Evolutionary conservation across 1,140 invertebrate species (phyloP).

Genomic region (Drosophila pectinifera): DNA sequence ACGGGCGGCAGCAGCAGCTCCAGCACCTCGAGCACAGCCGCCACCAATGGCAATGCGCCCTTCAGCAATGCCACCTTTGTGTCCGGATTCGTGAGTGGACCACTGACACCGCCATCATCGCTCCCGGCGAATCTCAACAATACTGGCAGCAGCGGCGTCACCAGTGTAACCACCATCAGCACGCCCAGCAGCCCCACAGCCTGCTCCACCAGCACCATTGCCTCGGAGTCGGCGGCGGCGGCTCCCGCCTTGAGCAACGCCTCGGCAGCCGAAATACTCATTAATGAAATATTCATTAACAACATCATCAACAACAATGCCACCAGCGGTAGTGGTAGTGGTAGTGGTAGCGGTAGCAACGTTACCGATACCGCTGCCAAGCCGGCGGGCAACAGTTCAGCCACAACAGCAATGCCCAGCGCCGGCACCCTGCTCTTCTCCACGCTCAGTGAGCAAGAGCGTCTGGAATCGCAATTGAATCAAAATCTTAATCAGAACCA

Average conservation of each 20-base stretch:
- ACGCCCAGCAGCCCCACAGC: slow-evolving; percentile 56
- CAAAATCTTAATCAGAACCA: slow-evolving; percentile 39
- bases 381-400: slow-evolving; percentile 33
- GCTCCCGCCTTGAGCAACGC: slow-evolving; percentile 68
- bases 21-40: slow-evolving; percentile 42
- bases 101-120: slow-evolving; percentile 67
- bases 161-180: slow-evolving; percentile 69
- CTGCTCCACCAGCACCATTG: slow-evolving; percentile 36
- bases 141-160: slow-evolving; percentile 37
- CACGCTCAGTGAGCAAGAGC: slow-evolving; percentile 87
- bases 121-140: slow-evolving; percentile 62
- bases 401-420: slow-evolving; percentile 72
- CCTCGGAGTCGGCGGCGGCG: slow-evolving; percentile 15
- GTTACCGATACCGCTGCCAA: slow-evolving; percentile 56
- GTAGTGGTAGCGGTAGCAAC: slow-evolving; percentile 30
- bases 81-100: slow-evolving; percentile 60
- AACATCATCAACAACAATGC: slow-evolving; percentile 83
- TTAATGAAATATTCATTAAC: slow-evolving; percentile 84
- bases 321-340: slow-evolving; percentile 32
- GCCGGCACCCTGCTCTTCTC: slow-evolving; percentile 86
- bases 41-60: slow-evolving; percentile 48
- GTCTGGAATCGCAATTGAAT: slow-evolving; percentile 84
- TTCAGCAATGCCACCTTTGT: slow-evolving; percentile 75
- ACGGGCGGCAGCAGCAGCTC: slow-evolving; percentile 52
- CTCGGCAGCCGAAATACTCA: slow-evolving; percentile 82